Evolutionary conservation across 2,113 vertebrate species (phyloP).

Genomic region (Rafetus swinhoei): DNA sequence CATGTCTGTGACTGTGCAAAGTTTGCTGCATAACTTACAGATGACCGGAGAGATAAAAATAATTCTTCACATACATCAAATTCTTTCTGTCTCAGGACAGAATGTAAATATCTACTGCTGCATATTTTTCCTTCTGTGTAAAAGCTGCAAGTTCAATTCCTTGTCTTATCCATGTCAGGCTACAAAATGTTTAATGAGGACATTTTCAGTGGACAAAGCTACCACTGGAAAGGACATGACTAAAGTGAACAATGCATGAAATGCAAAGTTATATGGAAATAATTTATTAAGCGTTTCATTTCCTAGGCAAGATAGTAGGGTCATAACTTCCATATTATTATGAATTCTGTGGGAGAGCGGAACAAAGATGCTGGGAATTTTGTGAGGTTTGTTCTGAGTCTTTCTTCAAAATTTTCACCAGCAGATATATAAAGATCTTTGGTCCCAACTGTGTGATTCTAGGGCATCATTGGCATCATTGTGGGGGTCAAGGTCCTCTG

Average conservation of each 20-base stretch:
- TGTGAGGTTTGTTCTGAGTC: background rate
- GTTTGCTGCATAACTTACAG: constrained; percentile 26
- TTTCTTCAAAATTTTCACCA: background rate
- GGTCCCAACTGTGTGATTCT: background rate
- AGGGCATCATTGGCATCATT: background rate
- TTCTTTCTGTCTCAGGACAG: constrained; percentile 44
- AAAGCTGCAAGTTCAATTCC: constrained; percentile 7
- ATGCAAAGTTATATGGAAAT: background rate
- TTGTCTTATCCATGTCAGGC: background rate
- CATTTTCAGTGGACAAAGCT: background rate
- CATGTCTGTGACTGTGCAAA: background rate
- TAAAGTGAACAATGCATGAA: background rate
- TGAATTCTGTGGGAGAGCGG: background rate
- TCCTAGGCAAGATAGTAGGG: background rate
- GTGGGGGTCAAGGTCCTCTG: background rate
- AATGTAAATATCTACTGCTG: constrained; percentile 57
- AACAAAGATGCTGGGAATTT: background rate
- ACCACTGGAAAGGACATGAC: background rate
- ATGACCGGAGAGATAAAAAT: constrained; percentile 66
- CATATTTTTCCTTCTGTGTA: constrained; percentile 21
- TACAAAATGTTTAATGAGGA: background rate
- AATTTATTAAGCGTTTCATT: background rate
- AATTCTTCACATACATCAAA: constrained; percentile 61
- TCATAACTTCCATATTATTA: background rate
- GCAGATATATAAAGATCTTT: background rate